Percentiles rank a stretch among this genome's conserved stretches.
Conservation (phyloP, 2,113 vertebrate genomes). For the Semnornis frantzii region DNA sequence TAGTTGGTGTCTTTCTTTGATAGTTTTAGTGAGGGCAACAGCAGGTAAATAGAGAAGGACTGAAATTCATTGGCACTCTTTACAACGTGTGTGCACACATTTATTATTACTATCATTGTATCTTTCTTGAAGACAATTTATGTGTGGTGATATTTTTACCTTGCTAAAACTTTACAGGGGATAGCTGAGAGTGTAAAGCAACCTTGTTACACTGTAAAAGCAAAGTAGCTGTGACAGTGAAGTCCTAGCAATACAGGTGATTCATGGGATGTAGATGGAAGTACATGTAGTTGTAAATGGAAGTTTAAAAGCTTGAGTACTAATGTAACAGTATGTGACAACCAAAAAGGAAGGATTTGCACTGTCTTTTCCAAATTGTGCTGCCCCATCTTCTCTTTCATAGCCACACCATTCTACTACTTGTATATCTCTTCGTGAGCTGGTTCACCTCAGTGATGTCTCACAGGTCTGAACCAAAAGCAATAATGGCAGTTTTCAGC, state of each 20-base stretch:
- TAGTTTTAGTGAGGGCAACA: background rate
- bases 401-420: background rate
- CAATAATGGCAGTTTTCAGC: background rate
- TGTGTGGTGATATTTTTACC: background rate
- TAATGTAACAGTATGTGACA: background rate
- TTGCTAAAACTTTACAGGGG: background rate
- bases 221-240: background rate
- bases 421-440: background rate
- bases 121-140: background rate
- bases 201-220: background rate
- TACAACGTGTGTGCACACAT: background rate
- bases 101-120: background rate
- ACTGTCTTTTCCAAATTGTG: background rate
- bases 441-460: background rate
- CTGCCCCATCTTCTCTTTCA: background rate
- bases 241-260: background rate
- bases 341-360: background rate
- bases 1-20: background rate
- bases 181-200: background rate
- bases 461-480: background rate
- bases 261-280: background rate
- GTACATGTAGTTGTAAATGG: too few species aligned
- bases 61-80: background rate
- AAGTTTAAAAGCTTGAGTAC: background rate
- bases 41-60: background rate